Percentiles rank a stretch among this genome's conserved stretches.
Conservation (phyloP, 2,888 invertebrate species). For the Drosophila nr. perissopoda region DNA sequence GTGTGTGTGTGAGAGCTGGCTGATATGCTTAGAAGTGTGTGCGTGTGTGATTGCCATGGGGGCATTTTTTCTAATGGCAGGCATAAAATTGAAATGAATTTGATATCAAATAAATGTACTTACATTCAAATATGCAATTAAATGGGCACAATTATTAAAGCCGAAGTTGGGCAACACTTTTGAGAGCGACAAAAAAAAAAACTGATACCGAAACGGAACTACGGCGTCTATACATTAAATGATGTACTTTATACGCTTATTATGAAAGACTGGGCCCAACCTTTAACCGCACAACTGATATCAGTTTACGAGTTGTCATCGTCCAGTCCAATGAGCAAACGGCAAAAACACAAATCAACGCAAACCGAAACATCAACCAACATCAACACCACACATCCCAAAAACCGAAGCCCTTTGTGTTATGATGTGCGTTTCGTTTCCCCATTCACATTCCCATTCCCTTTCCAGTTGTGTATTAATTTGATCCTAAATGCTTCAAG, state of each 20-base stretch:
- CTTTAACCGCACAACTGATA: slow-evolving; percentile 61
- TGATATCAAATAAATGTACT: slow-evolving; percentile 64
- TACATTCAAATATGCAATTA: slow-evolving; percentile 53
- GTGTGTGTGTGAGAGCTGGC: slow-evolving; percentile 37
- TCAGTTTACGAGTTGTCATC: slow-evolving; percentile 56
- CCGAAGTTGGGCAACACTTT: slow-evolving; percentile 14
- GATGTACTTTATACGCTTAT: slow-evolving; percentile 6
- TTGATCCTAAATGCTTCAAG: slow-evolving; percentile 71
- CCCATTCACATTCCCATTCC: background rate
- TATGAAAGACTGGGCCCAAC: slow-evolving; percentile 51
- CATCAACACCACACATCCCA: background rate
- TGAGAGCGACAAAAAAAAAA: background rate
- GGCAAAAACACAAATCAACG: slow-evolving; percentile 12
- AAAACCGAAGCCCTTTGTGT: slow-evolving; percentile 16
- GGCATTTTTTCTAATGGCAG: slow-evolving; percentile 65
- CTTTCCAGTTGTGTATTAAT: slow-evolving; percentile 60
- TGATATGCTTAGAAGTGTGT: slow-evolving; percentile 43
- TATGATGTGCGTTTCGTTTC: background rate
- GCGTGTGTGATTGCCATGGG: slow-evolving; percentile 51
- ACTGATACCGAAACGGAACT: slow-evolving; percentile 49
- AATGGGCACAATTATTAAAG: slow-evolving; percentile 38
- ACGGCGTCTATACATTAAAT: slow-evolving; percentile 3
- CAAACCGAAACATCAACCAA: slow-evolving; percentile 11
- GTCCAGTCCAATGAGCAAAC: slow-evolving; percentile 30
- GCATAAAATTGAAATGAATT: slow-evolving; percentile 72